Evolutionary conservation across 1,140 invertebrate genomes (phyloP), one percentile per base, ranked within the genome.

Genomic region (Luehdorfia chinensis): DNA sequence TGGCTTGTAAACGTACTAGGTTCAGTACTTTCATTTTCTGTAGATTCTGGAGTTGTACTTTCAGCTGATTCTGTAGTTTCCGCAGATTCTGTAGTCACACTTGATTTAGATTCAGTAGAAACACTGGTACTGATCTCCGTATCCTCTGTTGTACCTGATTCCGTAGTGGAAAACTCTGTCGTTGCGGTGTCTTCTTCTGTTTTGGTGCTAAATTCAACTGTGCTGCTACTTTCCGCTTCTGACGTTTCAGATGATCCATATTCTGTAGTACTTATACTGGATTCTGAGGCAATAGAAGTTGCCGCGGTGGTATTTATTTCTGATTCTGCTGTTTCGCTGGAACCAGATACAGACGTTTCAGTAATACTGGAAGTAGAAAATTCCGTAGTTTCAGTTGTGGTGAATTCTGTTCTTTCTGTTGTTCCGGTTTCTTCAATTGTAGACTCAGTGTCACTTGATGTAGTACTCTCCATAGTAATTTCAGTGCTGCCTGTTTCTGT

Each of bases 371-470:
- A 49, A 54, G 47, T 50, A 2, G 36, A 27, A 19, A 16, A 50
- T 33, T 36, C 41, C 50, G 52, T 13, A 41, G 32, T 60, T 39
- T 13, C 1, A 28, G 28, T 32, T 18, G 36, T 47, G 5, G 54
- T 55, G 19, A 53, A 54, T 4, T 44, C 30, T 4, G 44, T 39
- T 5, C 46, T 50, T 16, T 50, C 56, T 0, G 56, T 43, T 19
- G 46, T 16, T 27, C 11, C 23, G 23, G 50, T 44, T 43, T 36
- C 37, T 36, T 16, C 25, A 2, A 27, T 8, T 7, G 41, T 57
- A 7, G 30, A 32, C 18, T 52, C 58, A 5, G 51, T 60, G n/a
- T 48, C 46, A 13, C 51, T 65, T 9, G 65, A 59, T 4, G 57
- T 53, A 9, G 15, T 12, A 19, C 31, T 47, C 47, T 41, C 36